Conservation (phyloP, 2,888 invertebrate species). For the Drosophila monieri region DNA sequence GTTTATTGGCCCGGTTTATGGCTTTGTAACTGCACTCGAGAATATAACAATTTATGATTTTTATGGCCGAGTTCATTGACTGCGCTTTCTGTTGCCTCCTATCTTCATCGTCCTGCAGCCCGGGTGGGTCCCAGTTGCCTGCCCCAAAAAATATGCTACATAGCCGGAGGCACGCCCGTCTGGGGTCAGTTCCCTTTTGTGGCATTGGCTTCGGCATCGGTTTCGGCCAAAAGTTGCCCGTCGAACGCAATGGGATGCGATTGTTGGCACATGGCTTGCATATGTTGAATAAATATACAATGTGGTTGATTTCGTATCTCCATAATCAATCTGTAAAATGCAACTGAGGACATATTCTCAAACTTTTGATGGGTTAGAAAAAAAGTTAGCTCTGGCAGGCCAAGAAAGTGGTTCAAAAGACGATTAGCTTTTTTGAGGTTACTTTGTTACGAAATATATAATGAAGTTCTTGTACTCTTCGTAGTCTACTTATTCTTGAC, state of each 20-base stretch:
- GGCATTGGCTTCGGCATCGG: conserved; percentile 37
- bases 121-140: conserved; percentile 46
- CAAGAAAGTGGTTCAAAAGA: neutral
- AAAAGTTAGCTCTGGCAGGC: neutral
- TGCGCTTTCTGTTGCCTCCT: conserved; percentile 3
- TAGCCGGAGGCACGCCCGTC: conserved; percentile 21
- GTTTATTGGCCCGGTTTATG: conserved; percentile 51
- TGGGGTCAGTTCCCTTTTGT: conserved; percentile 38
- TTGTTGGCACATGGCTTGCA: conserved; percentile 3
- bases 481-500: too few relatives aligned
- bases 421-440: neutral
- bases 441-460: neutral
- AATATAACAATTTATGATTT: conserved; percentile 59
- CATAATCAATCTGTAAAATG: conserved; percentile 7
- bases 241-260: conserved; percentile 20
- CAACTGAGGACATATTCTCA: neutral
- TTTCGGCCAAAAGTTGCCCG: conserved; percentile 28
- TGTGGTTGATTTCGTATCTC: conserved; percentile 17
- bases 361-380: conserved; percentile 7
- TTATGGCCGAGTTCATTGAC: conserved; percentile 60
- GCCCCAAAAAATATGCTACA: conserved; percentile 38
- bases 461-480: neutral
- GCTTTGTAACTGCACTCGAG: conserved; percentile 44
- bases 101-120: neutral
- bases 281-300: conserved; percentile 21